These are phyloP conservation scores for Barbus barbus DNA, from an alignment of 2,113 vertebrate species.

Conservation along the genomic window DNA sequence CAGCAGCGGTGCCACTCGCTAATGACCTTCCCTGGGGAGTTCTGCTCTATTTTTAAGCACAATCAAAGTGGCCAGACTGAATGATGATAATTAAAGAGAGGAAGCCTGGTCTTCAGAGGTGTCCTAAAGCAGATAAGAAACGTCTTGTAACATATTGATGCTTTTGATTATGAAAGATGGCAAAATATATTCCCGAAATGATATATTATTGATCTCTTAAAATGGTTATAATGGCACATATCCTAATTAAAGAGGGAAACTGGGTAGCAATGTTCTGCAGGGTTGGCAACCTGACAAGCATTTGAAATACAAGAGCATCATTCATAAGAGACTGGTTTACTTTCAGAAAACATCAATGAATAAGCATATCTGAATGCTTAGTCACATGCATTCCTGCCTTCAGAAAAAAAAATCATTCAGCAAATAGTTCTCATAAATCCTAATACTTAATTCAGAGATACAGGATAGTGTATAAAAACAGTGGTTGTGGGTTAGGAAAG, in stretches of 20 bases:
- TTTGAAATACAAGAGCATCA: neutral
- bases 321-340: neutral
- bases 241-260: neutral
- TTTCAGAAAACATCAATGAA: neutral
- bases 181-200: neutral
- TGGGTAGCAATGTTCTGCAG: neutral
- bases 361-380: neutral
- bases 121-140: slow-evolving; percentile 6
- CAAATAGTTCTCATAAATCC: neutral
- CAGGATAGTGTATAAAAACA: neutral
- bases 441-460: neutral
- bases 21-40: slow-evolving; percentile 43
- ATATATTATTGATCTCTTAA: neutral
- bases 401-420: neutral
- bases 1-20: slow-evolving; percentile 11
- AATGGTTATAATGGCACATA: neutral
- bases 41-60: slow-evolving; percentile 29
- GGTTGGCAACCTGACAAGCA: neutral
- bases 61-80: neutral
- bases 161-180: neutral
- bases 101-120: slow-evolving; percentile 3
- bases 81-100: slow-evolving; percentile 8
- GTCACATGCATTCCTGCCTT: neutral
- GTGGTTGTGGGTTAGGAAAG: slow-evolving; percentile 32
- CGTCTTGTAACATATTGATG: neutral